Percentiles rank a stretch among this genome's conserved stretches.
phyloP scores from a whole-genome alignment of 2,888 invertebrate species.

The Chalcis sispes region DNA sequence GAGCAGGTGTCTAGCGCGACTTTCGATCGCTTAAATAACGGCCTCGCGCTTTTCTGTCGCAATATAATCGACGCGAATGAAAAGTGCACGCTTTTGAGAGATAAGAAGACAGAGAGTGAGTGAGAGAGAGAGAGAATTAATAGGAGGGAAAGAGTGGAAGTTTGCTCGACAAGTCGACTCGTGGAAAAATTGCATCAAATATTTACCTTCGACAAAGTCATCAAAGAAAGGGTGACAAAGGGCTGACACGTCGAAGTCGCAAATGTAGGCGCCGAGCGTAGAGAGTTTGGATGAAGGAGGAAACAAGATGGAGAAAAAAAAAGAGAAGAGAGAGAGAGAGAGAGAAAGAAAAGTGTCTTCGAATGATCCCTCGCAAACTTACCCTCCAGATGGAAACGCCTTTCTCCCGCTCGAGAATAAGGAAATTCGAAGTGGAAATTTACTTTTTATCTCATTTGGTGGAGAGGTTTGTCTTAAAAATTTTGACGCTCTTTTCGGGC shows the following conservation, averaged over 20 bases:
- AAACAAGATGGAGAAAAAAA: conserved; percentile 32
- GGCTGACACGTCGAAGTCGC: conserved; percentile 20
- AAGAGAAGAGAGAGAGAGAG: conserved; percentile 16
- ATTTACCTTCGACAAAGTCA: conserved; percentile 66
- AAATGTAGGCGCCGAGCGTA: neutral
- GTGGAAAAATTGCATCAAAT: conserved; percentile 68
- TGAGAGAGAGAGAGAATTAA: conserved; percentile 27
- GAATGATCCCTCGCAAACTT: neutral
- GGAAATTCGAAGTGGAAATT: conserved; percentile 32
- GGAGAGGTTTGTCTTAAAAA: neutral
- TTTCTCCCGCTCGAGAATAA: conserved; percentile 18
- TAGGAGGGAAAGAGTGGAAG: too few species aligned
- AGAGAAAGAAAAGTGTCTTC: conserved; percentile 23
- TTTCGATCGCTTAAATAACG: conserved; percentile 58
- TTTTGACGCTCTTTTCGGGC: too few species aligned
- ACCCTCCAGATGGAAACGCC: conserved; percentile 15
- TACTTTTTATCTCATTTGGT: conserved; percentile 36
- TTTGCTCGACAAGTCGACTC: neutral
- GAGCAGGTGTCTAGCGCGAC: conserved; percentile 56
- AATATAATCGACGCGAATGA: conserved; percentile 44
- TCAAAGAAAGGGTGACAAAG: conserved; percentile 29
- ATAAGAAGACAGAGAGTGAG: too few species aligned
- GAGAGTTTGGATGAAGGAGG: conserved; percentile 28
- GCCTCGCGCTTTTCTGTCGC: conserved; percentile 11
- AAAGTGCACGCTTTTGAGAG: too few species aligned